Evolutionary conservation across 2,113 vertebrate species (phyloP).

Genomic region (Ifrita kowaldi): DNA sequence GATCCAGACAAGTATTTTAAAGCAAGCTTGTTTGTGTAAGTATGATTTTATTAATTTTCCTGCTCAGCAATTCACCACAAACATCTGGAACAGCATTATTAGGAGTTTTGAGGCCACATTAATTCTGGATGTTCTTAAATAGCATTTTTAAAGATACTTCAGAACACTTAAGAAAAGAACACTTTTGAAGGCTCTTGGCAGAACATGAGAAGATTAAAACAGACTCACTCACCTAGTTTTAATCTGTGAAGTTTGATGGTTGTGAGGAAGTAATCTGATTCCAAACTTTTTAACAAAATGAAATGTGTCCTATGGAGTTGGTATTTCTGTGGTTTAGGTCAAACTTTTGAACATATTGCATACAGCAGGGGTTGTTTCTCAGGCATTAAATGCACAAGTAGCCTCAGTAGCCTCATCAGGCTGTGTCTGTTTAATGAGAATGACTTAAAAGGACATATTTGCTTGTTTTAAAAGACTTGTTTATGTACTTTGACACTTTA

Average conservation of each 20-base stretch:
- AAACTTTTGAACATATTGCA: conserved; percentile 31
- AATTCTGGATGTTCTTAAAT: conserved; percentile 11
- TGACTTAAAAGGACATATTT: conserved; percentile 14
- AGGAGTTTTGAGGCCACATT: conserved; percentile 1
- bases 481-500: not conserved
- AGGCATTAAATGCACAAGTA: not conserved
- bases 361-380: conserved; percentile 4
- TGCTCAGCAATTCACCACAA: conserved; percentile 16
- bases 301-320: not conserved
- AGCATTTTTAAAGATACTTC: conserved; percentile 18
- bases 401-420: not conserved
- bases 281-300: not conserved
- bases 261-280: not conserved
- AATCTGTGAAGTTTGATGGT: conserved; percentile 2
- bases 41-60: conserved; percentile 21
- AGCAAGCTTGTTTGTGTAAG: not conserved
- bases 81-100: conserved; percentile 15
- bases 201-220: conserved; percentile 26
- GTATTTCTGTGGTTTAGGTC: conserved; percentile 35
- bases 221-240: not conserved
- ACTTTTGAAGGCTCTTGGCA: conserved; percentile 48
- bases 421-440: not conserved
- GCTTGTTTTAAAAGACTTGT: not conserved
- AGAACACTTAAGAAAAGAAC: conserved; percentile 16
- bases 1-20: not conserved